Conservation (phyloP, 2,888 invertebrate genomes). For the Smittia aterrima region DNA sequence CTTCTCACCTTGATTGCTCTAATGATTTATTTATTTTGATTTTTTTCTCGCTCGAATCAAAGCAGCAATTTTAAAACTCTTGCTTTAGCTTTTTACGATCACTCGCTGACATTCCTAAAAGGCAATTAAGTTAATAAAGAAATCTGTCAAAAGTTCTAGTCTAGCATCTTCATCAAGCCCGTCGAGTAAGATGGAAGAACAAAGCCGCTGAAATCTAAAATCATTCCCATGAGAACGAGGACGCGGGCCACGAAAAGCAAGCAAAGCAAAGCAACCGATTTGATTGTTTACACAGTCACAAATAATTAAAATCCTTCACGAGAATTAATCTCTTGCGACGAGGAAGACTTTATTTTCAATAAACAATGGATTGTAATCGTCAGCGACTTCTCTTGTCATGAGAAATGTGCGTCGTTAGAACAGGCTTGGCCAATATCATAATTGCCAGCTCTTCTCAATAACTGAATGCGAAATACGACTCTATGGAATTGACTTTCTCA, state of each 20-base stretch:
- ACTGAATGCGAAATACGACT: not conserved
- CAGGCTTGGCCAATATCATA: not conserved
- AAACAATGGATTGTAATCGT: not conserved
- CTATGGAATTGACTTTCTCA: not conserved
- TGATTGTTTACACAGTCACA: not conserved
- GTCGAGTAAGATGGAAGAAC: not conserved
- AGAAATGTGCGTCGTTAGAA: conserved; percentile 6
- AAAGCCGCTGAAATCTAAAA: not conserved
- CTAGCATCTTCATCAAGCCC: not conserved
- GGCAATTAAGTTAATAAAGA: not conserved
- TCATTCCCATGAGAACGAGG: not conserved
- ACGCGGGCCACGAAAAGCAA: not conserved
- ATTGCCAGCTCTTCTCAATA: not conserved
- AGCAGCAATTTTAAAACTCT: no score
- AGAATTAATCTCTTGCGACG: not conserved
- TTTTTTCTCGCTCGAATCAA: no score
- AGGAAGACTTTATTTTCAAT: not conserved
- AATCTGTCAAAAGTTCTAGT: not conserved
- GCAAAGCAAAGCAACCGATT: not conserved
- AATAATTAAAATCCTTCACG: not conserved
- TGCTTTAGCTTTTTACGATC: not conserved
- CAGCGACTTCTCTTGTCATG: not conserved
- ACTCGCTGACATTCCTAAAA: not conserved
- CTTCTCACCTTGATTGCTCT: no score
- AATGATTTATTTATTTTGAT: no score